Evolutionary conservation across 2,797 vertebrate genomes (phyloP), one percentile per base, ranked within the genome.

Genomic region (Enteromius paludinosus): DNA sequence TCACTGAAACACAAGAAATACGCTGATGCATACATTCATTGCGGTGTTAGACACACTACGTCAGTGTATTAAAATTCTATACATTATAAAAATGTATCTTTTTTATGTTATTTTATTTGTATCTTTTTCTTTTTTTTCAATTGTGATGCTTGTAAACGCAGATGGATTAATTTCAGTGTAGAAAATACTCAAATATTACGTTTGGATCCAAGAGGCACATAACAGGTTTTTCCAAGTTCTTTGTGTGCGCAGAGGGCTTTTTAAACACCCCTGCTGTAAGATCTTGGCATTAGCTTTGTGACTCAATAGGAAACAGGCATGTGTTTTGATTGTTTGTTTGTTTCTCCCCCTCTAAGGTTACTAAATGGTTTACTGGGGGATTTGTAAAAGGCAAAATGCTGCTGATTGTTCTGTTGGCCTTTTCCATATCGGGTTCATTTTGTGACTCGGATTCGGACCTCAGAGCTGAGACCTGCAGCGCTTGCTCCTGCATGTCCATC

Each of bases 401-500:
- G 96, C 96, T 98, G 92, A 94, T 98, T 94, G 92, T 98, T 93
- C 95, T 98, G 93, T 95, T 98, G 96, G 94, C 97, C 94, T 95
- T 98, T 94, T 95, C 93, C 91, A 92, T 94, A 90, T 93, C 95
- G 88, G 91, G 93, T 92, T 93, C 94, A 86, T 96, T 95, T 76
- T 94, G 95, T 92, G 93, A 94, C 92, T 91, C 94, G 90, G 96
- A 96, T 90, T 93, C 94, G 89, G 97, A 97, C 91, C 89, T 95
- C 91, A 96, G 96, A 87, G 96, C 96, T 78, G 98, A 98, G 92
- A 99, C 98, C 91, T 99, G 98, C 96, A 97, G 93, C 88, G 97
- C 96, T 90, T 99, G 98, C 90, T 98, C 97, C 91, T 99, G 98
- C 90, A 96, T 98, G 92, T 98, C 98, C 12, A 95, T 99, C 90